Percentiles rank a stretch among this genome's conserved stretches.
Conservation (phyloP, 2,797 vertebrate species). For the Lophius americanus region DNA sequence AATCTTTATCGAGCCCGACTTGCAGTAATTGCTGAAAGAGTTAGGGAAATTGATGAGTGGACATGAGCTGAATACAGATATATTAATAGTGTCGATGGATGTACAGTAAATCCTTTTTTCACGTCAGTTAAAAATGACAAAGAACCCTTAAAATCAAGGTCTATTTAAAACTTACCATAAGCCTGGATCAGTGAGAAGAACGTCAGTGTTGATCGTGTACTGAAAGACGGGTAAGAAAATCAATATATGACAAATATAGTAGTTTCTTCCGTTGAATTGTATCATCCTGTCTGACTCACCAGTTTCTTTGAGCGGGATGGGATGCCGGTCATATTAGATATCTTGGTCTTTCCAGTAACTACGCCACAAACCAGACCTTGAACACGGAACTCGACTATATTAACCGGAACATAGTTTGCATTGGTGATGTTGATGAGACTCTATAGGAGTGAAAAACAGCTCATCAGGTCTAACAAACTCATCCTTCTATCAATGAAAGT, state of each 20-base stretch:
- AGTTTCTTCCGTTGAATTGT: background rate
- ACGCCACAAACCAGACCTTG: conserved; percentile 80
- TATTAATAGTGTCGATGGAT: background rate
- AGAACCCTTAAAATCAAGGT: background rate
- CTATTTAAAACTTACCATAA: conserved; percentile 71
- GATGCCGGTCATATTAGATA: conserved; percentile 75
- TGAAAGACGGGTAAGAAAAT: conserved; percentile 38
- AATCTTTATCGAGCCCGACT: conserved; percentile 81
- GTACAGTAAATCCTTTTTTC: rapidly evolving
- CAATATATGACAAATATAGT: background rate
- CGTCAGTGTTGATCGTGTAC: conserved; percentile 74
- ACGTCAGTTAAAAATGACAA: background rate
- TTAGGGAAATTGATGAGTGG: background rate
- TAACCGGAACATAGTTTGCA: conserved; percentile 84
- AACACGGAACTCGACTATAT: conserved; percentile 75
- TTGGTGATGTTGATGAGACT: conserved; percentile 88
- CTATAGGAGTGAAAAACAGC: conserved; percentile 66
- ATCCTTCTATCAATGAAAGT: conserved; percentile 4
- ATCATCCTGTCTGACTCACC: conserved; percentile 69
- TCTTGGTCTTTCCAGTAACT: conserved; percentile 79
- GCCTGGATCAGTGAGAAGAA: conserved; percentile 63
- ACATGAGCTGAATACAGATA: conserved; percentile 1
- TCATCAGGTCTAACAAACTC: conserved; percentile 1
- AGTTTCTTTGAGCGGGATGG: conserved; percentile 73
- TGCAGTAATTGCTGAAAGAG: conserved; percentile 86